Percentiles rank a stretch among this genome's conserved stretches.
Evolutionary conservation across 2,888 invertebrate species (phyloP).

Genomic region (Philaethria dido): DNA sequence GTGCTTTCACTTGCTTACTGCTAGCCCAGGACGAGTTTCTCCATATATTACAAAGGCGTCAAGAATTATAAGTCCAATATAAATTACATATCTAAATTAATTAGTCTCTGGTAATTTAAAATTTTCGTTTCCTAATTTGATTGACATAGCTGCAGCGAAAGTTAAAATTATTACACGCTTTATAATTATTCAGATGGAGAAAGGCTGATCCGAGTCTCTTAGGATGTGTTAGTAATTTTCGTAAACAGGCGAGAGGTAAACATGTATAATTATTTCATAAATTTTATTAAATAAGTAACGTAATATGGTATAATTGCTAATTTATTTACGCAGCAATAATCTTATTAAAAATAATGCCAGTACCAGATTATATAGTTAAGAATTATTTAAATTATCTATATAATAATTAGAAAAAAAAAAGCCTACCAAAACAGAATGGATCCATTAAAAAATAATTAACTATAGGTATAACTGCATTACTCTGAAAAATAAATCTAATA

Average conservation of each 20-base stretch:
- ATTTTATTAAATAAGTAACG: constrained; percentile 18
- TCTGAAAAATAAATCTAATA: background rate
- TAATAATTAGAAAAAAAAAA: background rate
- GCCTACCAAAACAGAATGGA: background rate
- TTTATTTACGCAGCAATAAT: constrained; percentile 4
- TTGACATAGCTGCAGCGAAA: constrained; percentile 75
- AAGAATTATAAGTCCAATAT: constrained; percentile 39
- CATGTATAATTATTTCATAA: constrained; percentile 10
- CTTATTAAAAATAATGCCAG: constrained; percentile 1
- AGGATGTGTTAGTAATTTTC: constrained; percentile 45
- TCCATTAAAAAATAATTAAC: background rate
- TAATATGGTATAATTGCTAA: constrained; percentile 11
- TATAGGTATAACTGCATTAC: background rate
- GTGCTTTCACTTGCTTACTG: constrained; percentile 74
- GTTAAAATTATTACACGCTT: constrained; percentile 76
- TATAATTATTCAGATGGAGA: constrained; percentile 71
- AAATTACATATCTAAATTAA: constrained; percentile 60
- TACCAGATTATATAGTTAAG: background rate
- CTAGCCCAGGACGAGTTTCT: constrained; percentile 47
- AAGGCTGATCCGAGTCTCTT: constrained; percentile 64
- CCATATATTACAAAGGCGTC: constrained; percentile 29
- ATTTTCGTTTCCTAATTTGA: constrained; percentile 69
- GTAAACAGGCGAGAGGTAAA: constrained; percentile 13
- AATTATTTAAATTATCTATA: constrained; percentile 12
- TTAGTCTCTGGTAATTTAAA: constrained; percentile 66